Evolutionary conservation across 2,888 invertebrate species (phyloP).

Genomic region (Scrobipalpa atriplicella): DNA sequence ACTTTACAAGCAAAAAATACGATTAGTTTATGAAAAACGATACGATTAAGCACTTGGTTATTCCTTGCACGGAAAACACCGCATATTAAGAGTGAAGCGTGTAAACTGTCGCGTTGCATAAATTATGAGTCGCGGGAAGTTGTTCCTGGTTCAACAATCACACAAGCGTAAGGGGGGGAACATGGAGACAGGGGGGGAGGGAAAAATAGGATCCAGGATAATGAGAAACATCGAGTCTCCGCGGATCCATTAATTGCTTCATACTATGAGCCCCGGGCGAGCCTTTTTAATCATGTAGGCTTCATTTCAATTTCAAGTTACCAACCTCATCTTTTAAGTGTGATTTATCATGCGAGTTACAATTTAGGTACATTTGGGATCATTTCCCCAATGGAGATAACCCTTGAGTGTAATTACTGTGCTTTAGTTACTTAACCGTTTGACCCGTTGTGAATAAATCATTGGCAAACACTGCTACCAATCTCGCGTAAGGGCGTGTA

Average conservation of each 20-base stretch:
- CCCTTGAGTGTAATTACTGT: not conserved
- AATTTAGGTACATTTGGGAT: not conserved
- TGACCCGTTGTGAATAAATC: not conserved
- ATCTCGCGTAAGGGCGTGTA: not conserved
- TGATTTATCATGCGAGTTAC: not conserved
- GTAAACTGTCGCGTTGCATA: conserved; percentile 46
- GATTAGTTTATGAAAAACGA: not conserved
- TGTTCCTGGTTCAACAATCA: conserved; percentile 21
- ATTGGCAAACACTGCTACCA: not conserved
- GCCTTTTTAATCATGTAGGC: conserved; percentile 16
- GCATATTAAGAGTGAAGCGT: conserved; percentile 50
- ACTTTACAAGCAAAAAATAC: not conserved
- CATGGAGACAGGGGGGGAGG: not conserved
- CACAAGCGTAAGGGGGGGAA: not conserved
- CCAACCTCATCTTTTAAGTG: not conserved
- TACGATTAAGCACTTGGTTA: conserved; percentile 36
- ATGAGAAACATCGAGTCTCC: conserved; percentile 17
- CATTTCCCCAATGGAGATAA: not conserved
- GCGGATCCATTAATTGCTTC: conserved; percentile 20
- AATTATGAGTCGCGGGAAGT: conserved; percentile 40
- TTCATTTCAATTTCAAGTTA: conserved; percentile 19
- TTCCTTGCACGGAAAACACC: conserved; percentile 41
- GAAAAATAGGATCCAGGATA: not conserved
- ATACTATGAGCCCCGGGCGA: not conserved
- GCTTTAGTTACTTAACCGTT: not conserved